Base-by-base conservation (phyloP, 2,888 invertebrate species). In the Ferrisia virgata region DNA sequence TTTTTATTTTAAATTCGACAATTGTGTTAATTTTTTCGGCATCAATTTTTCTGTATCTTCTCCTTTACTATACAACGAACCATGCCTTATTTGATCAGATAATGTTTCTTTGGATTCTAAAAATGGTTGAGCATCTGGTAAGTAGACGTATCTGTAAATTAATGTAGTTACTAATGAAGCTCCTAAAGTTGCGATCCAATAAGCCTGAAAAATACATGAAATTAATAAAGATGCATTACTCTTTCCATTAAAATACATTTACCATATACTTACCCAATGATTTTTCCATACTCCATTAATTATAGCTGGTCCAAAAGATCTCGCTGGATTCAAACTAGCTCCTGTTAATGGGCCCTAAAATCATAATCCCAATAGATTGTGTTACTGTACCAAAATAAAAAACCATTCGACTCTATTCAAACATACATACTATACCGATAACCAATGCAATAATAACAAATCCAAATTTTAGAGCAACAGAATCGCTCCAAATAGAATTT, bases 321-420 rank as follows among this genome's bases (percentile, higher is more conserved):
- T 91, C 0, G 92, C 93, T 0, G 94, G 94, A 87, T 94, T 94
- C 92, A 94, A 91, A 87, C 93, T 92, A 64, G 92, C 92, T 0
- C 93, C 93, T 0, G 94, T 94, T 86, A 92, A 90, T 0, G 92
- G 92, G 3, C 92, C 93, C 94, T 94, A 88, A 89, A 89, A 82
- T 15, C 2, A 9, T 4, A 9, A n/a, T n/a, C n/a, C n/a, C n/a
- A n/a, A n/a, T n/a, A n/a, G n/a, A 25, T 15, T 3, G 0, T 36
- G n/a, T 33, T 33, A 33, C n/a, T 28, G 15, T 6, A 69, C 13
- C 28, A 5, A 13, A 69, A 4, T n/a, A 53, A 4, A 11, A 39
- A 18, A 39, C 13, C 6, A 28, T 15, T n/a, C 28, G 40, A 36
- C 39, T 15, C 40, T 9, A 58, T 15, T 39, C 53, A n/a, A 76